Conservation (phyloP, 2,797 vertebrate species). For the Coregonus suidteri region DNA sequence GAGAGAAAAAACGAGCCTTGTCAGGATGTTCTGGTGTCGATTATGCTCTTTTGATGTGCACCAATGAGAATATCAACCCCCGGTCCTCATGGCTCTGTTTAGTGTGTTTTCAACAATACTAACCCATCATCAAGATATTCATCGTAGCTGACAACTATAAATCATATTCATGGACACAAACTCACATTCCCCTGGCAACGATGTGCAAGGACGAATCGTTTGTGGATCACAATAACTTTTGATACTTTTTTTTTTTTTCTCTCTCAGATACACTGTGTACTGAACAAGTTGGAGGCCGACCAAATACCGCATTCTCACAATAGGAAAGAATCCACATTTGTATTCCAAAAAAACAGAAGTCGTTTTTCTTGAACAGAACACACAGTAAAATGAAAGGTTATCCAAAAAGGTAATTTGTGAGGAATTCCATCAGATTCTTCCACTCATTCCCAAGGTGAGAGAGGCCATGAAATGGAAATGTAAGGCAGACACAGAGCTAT, state of each 20-base stretch:
- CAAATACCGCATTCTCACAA: constrained; percentile 56
- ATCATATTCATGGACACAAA: constrained; percentile 61
- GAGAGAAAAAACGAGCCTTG: constrained; percentile 30
- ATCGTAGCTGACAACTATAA: constrained; percentile 66
- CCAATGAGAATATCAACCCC: constrained; percentile 41
- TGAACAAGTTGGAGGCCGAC: constrained; percentile 34
- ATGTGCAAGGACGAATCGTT: constrained; percentile 38
- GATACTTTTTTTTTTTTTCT: constrained; percentile 33
- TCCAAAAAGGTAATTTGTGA: constrained; percentile 41
- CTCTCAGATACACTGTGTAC: constrained; percentile 46
- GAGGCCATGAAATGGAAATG: constrained; percentile 30
- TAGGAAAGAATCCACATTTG: constrained; percentile 36
- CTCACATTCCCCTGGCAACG: constrained; percentile 56
- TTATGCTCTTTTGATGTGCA: constrained; percentile 49
- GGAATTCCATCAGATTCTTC: constrained; percentile 31
- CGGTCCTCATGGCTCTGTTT: constrained; percentile 47
- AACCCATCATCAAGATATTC: constrained; percentile 52
- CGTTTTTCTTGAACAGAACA: constrained; percentile 22
- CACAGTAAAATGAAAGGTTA: constrained; percentile 42
- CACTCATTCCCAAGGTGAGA: constrained; percentile 41
- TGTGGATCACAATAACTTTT: constrained; percentile 54
- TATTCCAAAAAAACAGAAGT: constrained; percentile 46
- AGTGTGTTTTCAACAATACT: constrained; percentile 54
- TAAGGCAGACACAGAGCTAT: constrained; percentile 16
- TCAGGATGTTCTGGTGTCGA: constrained; percentile 57